Evolutionary conservation across 1,140 invertebrate species (phyloP).

Genomic region (Caenorhabditis latens): DNA sequence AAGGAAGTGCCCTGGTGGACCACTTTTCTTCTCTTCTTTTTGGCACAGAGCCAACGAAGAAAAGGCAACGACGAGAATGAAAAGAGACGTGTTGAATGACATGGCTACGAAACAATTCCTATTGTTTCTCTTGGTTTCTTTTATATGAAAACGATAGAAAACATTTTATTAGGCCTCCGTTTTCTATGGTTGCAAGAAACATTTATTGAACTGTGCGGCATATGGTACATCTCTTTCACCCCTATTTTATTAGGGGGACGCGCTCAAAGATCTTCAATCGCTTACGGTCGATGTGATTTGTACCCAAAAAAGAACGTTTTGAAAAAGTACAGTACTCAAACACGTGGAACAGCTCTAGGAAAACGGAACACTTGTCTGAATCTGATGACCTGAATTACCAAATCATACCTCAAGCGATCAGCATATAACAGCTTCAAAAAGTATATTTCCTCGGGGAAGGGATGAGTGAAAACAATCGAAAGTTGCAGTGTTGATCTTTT

Average conservation of each 20-base stretch:
- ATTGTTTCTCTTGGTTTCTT: neutral
- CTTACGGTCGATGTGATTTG: no score
- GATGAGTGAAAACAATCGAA: no score
- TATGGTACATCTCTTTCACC: neutral
- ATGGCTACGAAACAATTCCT: neutral
- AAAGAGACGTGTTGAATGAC: slow-evolving; percentile 15
- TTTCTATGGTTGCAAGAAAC: neutral
- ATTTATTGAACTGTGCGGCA: neutral
- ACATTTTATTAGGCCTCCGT: slow-evolving; percentile 24
- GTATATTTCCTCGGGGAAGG: no score
- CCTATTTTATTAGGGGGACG: no score
- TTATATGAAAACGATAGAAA: slow-evolving; percentile 13
- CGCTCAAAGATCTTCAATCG: neutral
- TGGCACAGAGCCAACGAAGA: slow-evolving; percentile 1
- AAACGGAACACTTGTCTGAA: no score
- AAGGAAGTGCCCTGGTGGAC: neutral
- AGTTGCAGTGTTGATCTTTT: no score
- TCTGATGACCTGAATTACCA: no score
- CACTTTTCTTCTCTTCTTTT: neutral
- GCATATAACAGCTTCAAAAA: no score
- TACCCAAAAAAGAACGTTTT: no score
- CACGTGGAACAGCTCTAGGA: no score
- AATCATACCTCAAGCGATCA: no score
- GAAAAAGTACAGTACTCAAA: no score
- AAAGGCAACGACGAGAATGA: slow-evolving; percentile 2